Evolutionary conservation across 2,113 vertebrate species (phyloP), one percentile per base, ranked within the genome.

Genomic region (Istiophorus platypterus): DNA sequence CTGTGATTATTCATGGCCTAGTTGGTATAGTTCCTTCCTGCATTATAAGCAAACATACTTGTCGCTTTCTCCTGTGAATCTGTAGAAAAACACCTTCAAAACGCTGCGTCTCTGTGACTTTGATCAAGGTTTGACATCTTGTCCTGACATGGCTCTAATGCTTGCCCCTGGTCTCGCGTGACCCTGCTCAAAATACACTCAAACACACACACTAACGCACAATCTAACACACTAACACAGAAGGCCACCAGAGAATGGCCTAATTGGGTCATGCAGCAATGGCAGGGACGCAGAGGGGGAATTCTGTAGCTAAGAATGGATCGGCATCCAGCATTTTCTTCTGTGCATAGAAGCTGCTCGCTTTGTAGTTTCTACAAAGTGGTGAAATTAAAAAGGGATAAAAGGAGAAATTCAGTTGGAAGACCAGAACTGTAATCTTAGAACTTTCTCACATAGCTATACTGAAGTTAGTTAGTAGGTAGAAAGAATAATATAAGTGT

Each of bases 241-340:
- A 6, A 58, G 39, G 52, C 39, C 76, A 39, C 27, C 42, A 66
- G 64, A 84, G 59, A 79, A 24, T 63, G 27, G 51, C 26, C 34
- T 76, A 88, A 87, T 29, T 88, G 67, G 90, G 81, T 86, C 85
- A 86, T n/a, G n/a, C 82, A 73, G 39, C 80, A 69, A 34, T 47
- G 49, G 34, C 27, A 29, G 67, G 22, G 24, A 47, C 54, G 73
- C 66, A 66, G 71, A 67, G 31, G 45, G 87, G 68, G 78, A 64
- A 27, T 73, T 80, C 11, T 58, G 41, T 71, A n/a, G 76, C 84
- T 76, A 78, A 82, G 65, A 84, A 86, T 91, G 86, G 81, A 88
- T 80, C 34, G 26, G n/a, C 39, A 71, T 31, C 37, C 45, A 73
- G n/a, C 26, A 14, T 29, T 31, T 31, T 59, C 14, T n/a, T 59